Conservation (phyloP, 35 echinoderm and acorn worm species). For the Lytechinus pictus region DNA sequence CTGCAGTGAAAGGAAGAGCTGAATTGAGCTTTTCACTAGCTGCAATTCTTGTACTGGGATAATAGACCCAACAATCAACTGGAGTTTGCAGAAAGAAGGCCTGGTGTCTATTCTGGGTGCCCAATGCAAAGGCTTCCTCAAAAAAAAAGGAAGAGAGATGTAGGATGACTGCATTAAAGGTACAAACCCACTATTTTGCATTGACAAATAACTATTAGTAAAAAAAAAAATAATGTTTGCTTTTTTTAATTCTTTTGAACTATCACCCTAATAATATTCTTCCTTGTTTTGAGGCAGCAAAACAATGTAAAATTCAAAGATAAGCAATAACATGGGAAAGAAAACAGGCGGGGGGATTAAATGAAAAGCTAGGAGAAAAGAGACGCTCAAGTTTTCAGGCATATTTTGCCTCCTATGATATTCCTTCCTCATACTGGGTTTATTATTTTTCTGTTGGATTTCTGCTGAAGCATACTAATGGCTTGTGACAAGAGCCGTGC, state of each 20-base stretch:
- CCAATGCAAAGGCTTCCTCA: neutral
- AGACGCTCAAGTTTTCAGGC: neutral
- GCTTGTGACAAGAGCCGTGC: slow-evolving; percentile 14
- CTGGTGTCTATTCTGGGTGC: neutral
- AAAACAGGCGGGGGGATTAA: neutral
- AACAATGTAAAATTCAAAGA: too few relatives aligned
- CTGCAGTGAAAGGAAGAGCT: neutral
- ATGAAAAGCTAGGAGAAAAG: neutral
- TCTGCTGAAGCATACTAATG: neutral
- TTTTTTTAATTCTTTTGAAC: too few relatives aligned
- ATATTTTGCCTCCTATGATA: neutral
- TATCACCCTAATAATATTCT: too few relatives aligned
- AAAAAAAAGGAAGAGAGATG: too few relatives aligned
- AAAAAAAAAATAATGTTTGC: too few relatives aligned
- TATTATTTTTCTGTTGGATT: neutral
- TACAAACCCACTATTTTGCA: neutral
- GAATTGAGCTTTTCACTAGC: neutral
- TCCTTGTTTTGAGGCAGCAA: too few relatives aligned
- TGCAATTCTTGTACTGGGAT: neutral
- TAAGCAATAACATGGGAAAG: neutral
- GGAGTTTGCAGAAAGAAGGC: neutral
- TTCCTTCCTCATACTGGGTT: neutral
- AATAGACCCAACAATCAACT: neutral
- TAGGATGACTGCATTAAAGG: neutral
- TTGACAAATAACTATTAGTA: too few relatives aligned